These are phyloP conservation scores for Liolophura sinensis DNA, from an alignment of 1,140 invertebrate genomes.

Conservation along the genomic window DNA sequence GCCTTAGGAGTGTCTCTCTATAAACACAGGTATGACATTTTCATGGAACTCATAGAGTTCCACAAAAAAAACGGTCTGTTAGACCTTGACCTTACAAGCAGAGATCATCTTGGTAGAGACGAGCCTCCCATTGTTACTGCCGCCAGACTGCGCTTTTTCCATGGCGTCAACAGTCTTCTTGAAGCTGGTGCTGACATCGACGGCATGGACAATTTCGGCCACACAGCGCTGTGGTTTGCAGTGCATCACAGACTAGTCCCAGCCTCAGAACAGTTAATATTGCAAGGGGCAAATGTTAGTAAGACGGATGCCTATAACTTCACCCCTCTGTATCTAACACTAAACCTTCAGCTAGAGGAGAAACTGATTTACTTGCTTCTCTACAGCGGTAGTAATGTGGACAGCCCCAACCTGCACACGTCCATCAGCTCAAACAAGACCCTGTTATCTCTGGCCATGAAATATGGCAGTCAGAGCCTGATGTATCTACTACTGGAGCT, in stretches of 20 bases:
- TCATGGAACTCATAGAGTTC: conserved; percentile 45
- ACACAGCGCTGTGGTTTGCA: conserved; percentile 51
- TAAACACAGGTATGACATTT: conserved; percentile 47
- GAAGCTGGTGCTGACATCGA: conserved; percentile 50
- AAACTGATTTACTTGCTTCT: conserved; percentile 46
- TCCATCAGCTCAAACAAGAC: too few species aligned
- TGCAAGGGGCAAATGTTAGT: conserved; percentile 52
- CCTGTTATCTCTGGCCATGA: too few species aligned
- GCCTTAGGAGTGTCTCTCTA: conserved; percentile 47
- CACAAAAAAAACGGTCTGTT: conserved; percentile 41
- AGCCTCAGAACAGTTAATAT: conserved; percentile 46
- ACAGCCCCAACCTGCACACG: conserved; percentile 20
- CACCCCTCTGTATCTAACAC: conserved; percentile 42
- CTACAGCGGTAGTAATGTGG: conserved; percentile 44
- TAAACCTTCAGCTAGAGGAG: conserved; percentile 46
- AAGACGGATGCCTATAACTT: conserved; percentile 41
- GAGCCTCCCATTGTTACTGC: conserved; percentile 54
- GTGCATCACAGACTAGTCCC: conserved; percentile 48
- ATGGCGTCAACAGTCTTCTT: conserved; percentile 43
- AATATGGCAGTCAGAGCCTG: too few species aligned
- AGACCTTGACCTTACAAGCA: conserved; percentile 48
- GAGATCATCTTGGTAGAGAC: conserved; percentile 43
- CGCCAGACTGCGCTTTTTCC: conserved; percentile 47
- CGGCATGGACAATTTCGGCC: conserved; percentile 43
- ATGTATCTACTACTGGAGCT: too few species aligned